A percentile compares a stretch with the other conserved stretches of the same genome.
phyloP scores from a whole-genome alignment of 2,797 vertebrate species.

The Nyctibius grandis region DNA sequence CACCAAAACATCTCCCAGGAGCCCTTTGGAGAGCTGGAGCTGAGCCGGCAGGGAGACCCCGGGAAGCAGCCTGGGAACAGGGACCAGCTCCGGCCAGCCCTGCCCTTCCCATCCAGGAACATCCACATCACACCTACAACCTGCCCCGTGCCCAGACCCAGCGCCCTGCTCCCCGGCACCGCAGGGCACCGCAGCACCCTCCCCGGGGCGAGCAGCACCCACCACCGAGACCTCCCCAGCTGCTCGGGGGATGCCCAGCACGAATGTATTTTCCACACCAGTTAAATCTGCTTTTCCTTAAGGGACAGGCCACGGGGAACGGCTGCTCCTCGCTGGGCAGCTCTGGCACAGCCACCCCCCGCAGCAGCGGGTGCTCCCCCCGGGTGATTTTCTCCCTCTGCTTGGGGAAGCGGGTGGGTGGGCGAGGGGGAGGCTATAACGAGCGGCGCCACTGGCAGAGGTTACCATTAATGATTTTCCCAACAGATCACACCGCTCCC shows the following conservation, averaged over 20 bases:
- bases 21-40: not conserved
- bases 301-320: fast-evolving
- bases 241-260: fast-evolving
- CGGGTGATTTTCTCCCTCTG: not conserved
- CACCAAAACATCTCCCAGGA: not conserved
- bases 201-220: not conserved
- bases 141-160: fast-evolving
- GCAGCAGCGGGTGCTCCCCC: not conserved
- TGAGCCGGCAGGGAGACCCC: fast-evolving
- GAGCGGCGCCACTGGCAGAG: not conserved
- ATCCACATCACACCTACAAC: not conserved
- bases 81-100: not conserved
- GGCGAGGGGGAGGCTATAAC: not conserved
- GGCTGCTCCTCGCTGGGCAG: not conserved
- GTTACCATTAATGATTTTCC: not conserved
- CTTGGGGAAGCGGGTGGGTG: not conserved
- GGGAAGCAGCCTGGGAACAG: not conserved
- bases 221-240: not conserved
- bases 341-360: not conserved
- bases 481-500: not conserved
- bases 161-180: not conserved
- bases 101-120: not conserved
- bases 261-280: fast-evolving
- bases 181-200: not conserved
- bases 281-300: not conserved